Base-by-base conservation (phyloP, 2,113 vertebrate genomes). In the Herpailurus yagouaroundi region DNA sequence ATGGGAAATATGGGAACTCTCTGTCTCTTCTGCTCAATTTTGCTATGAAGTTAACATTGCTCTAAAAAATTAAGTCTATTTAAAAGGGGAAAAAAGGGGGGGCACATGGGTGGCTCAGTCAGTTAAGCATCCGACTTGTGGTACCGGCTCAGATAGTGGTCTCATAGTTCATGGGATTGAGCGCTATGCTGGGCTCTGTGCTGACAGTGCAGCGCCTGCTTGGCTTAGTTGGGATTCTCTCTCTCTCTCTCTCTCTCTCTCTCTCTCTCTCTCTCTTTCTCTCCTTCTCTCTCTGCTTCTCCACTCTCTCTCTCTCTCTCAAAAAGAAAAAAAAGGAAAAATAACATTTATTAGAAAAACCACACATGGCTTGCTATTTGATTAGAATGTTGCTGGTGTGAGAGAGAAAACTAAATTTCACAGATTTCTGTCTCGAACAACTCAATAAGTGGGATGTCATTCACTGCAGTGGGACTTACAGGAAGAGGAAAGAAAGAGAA, bases 381-480 rank as follows among this genome's bases (percentile, higher is more conserved):
- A 27, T 38, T 27, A 91, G 33, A 76, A 63, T 63, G 12, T 19
- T 19, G 5, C 4, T 21, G 19, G 36, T 29, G 9, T 14, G 4
- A 64, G 11, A 69, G 13, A 66, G 7, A 86, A 7, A 29, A 14
- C 12, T 6, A 5, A 9, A n/a, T 19, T 13, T 21, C 2, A 7
- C n/a, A 33, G 33, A 16, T 21, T 79, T 66, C 3, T 29, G 15
- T 5, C 38, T 50, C 60, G 38, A 63, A 45, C 29, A 38, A 41
- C 21, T 63, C 48, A 69, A 1, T 33, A 18, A 8, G 33, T 2
- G 3, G 7, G 33, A 2, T 4, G 15, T 14, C 31, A 27, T 5
- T 57, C 38, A 73, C 29, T 52, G 9, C 25, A n/a, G 14, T 1
- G 1, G 48, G 6, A 7, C 66, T 14, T 45, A 41, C 3, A 38